These are phyloP conservation scores for Hypothenemus hampei DNA, from an alignment of 1,140 invertebrate species.

Conservation along the genomic window DNA sequence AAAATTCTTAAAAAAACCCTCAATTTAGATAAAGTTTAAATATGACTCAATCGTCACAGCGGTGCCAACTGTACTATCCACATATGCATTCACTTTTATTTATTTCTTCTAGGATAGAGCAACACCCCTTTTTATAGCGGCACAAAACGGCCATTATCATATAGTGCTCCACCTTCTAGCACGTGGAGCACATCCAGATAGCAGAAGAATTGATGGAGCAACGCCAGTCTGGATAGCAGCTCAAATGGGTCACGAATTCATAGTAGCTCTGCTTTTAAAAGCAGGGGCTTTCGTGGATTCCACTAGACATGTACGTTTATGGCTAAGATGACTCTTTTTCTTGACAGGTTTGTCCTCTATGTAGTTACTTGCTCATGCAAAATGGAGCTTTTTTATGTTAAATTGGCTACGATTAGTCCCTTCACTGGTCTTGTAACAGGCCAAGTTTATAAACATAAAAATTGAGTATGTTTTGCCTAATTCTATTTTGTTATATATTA, in stretches of 20 bases:
- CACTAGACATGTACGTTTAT: conserved; percentile 62
- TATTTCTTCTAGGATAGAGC: conserved; percentile 67
- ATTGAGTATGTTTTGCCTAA: too few species aligned
- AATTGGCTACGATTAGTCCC: too few species aligned
- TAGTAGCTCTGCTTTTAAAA: conserved; percentile 71
- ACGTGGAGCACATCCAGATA: conserved; percentile 66
- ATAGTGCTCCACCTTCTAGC: conserved; percentile 65
- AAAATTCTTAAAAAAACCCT: too few species aligned
- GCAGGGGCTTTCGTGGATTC: conserved; percentile 75
- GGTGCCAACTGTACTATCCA: background rate
- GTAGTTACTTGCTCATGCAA: too few species aligned
- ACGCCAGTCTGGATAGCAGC: conserved; percentile 89
- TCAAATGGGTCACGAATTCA: conserved; percentile 85
- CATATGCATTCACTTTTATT: too few species aligned
- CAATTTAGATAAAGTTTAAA: too few species aligned
- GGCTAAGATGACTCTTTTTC: too few species aligned
- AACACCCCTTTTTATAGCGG: conserved; percentile 83
- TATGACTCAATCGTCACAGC: too few species aligned
- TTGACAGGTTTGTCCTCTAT: too few species aligned
- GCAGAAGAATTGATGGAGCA: conserved; percentile 71
- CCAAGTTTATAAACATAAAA: too few species aligned
- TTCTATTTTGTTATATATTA: conserved; percentile 39
- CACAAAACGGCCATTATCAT: conserved; percentile 82
- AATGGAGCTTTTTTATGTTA: too few species aligned
- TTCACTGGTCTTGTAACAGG: too few species aligned